phyloP scores from a whole-genome alignment of 2,888 invertebrate species.

The Alloplasta piceator region DNA sequence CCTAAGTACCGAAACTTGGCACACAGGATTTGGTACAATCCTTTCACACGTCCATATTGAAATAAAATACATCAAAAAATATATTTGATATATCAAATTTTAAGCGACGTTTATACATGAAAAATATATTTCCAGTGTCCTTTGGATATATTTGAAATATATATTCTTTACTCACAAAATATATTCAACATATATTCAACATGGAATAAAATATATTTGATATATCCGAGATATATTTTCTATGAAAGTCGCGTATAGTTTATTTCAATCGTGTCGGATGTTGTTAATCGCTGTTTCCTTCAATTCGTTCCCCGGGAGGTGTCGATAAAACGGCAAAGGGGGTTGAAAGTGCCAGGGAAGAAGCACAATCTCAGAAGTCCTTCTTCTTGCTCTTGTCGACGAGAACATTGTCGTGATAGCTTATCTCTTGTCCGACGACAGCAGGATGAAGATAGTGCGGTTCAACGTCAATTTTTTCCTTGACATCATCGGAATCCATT shows the following conservation, averaged over 20 bases:
- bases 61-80: too few relatives aligned
- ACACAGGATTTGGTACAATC: slow-evolving; percentile 6
- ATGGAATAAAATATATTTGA: too few relatives aligned
- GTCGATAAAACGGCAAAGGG: slow-evolving; percentile 24
- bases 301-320: slow-evolving; percentile 3
- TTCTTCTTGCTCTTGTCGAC: slow-evolving; percentile 80
- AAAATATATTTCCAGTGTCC: too few relatives aligned
- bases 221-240: too few relatives aligned
- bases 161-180: too few relatives aligned
- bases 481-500: slow-evolving; percentile 83
- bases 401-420: slow-evolving; percentile 83
- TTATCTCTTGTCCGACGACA: slow-evolving; percentile 86
- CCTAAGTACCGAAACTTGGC: background rate
- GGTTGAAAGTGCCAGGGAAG: background rate
- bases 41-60: background rate
- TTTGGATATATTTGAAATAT: too few relatives aligned
- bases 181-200: too few relatives aligned
- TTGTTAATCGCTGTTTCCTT: background rate
- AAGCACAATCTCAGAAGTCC: slow-evolving; percentile 72
- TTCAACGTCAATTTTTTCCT: slow-evolving; percentile 86
- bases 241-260: too few relatives aligned
- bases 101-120: too few relatives aligned
- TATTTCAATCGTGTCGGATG: slow-evolving; percentile 3
- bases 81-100: too few relatives aligned
- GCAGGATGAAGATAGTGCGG: slow-evolving; percentile 86